These are phyloP conservation scores for Grantiella picta DNA, from an alignment of 2,113 vertebrate species.

Conservation along the genomic window DNA sequence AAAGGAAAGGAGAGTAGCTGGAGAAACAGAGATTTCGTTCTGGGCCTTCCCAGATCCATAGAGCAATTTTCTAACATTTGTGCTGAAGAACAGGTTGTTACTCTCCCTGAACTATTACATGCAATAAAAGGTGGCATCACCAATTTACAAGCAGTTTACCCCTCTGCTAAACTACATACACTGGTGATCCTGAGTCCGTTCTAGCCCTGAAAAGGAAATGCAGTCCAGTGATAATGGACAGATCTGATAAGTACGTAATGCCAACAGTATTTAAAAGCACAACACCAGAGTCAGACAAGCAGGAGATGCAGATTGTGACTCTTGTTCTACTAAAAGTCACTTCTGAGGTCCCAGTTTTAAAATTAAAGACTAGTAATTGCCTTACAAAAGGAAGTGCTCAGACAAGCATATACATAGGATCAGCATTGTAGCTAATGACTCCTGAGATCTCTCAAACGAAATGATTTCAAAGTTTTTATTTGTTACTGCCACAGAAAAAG, in stretches of 20 bases:
- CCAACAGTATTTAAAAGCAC: not conserved
- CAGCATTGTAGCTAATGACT: not conserved
- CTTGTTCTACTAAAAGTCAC: not conserved
- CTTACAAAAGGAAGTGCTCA: not conserved
- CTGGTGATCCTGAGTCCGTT: not conserved
- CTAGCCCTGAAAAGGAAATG: not conserved
- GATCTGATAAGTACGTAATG: not conserved
- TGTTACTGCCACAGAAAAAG: not conserved
- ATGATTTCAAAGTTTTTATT: fast-evolving
- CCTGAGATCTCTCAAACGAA: not conserved
- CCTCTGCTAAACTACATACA: not conserved
- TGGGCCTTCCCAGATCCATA: not conserved
- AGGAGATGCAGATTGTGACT: not conserved
- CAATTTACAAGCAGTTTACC: not conserved
- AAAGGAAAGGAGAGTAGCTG: not conserved
- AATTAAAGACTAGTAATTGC: not conserved
- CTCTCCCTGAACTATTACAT: not conserved
- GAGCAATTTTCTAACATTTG: not conserved
- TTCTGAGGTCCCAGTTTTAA: not conserved
- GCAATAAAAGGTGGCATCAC: not conserved
- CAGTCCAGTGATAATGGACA: not conserved
- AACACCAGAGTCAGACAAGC: fast-evolving
- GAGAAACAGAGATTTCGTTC: not conserved
- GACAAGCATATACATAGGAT: not conserved
- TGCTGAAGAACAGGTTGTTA: not conserved